These are phyloP conservation scores for Pelmatolapia mariae DNA, from an alignment of 2,113 vertebrate species.

Conservation along the genomic window DNA sequence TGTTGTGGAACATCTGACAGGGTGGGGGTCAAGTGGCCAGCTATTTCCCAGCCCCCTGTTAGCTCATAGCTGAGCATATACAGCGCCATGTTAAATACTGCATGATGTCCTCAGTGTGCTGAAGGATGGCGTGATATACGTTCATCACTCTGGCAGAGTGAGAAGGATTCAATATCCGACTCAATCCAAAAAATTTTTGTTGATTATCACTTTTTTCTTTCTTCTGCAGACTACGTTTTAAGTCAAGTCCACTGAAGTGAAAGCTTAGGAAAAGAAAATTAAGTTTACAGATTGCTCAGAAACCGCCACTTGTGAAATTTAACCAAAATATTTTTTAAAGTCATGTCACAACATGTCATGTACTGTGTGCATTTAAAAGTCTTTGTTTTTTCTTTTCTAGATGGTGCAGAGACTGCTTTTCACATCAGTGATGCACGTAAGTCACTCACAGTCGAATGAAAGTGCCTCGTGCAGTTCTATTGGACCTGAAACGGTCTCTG, in stretches of 20 bases:
- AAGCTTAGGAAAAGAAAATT: background rate
- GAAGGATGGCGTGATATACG: background rate
- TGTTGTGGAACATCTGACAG: background rate
- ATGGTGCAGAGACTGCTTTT: slow-evolving; percentile 83
- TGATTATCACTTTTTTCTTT: background rate
- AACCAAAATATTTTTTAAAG: background rate
- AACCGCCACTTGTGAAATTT: background rate
- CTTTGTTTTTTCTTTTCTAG: slow-evolving; percentile 26
- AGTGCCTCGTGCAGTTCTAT: background rate
- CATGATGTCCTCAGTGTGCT: slow-evolving; percentile 41
- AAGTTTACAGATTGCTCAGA: background rate
- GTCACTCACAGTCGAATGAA: background rate
- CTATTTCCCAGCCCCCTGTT: slow-evolving; percentile 58
- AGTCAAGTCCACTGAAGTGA: background rate
- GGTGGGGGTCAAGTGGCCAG: slow-evolving; percentile 40
- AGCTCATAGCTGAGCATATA: slow-evolving; percentile 46
- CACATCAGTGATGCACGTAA: slow-evolving; percentile 84
- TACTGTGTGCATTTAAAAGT: background rate
- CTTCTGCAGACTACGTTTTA: background rate
- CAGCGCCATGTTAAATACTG: slow-evolving; percentile 62
- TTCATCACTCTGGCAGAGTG: background rate
- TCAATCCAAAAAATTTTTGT: fast-evolving
- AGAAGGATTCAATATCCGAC: background rate
- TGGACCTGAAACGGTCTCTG: background rate
- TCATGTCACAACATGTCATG: background rate